Base-by-base conservation (phyloP, 1,140 invertebrate species). In the Anoplolepis gracilipes region DNA sequence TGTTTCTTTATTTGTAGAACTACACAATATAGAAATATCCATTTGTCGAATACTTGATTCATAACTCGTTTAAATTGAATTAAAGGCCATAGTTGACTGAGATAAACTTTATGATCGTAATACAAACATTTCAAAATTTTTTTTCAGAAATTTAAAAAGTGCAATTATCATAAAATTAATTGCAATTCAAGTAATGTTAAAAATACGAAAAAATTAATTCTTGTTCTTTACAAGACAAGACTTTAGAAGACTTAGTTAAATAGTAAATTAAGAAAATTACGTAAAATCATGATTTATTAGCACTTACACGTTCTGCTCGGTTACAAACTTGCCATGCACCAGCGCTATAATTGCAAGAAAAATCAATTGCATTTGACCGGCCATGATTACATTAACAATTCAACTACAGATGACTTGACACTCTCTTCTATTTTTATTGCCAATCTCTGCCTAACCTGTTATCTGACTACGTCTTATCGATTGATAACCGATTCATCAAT, bases 361-460 rank as follows among this genome's bases (percentile, higher is more conserved):
- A 19, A 19, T 0, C 0, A 82, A 22, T 55, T 62, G 84, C 2
- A 55, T 59, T 62, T 75, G 39, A 22, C 13, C 42, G 22, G 16
- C 36, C 87, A 89, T 89, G 55, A 10, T 61, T 53, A 19, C 13
- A n/a, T 2, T 33, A n/a, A 57, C 4, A 10, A 59, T 36, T 13
- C 6, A 61, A 70, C 62, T 72, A 72, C 13, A 19, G 7, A 13
- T 5, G 2, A n/a, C 39, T 13, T 3, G 36, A 57, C 10, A 22
- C 1, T n/a, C 49, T 61, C 4, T 16, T 36, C 28, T 16, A 49
- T 64, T 82, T 81, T 89, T 89, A 89, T 85, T 72, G 33, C 33
- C 19, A 22, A 19, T 59, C 33, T 11, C n/a, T 75, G 13, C 1
- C 33, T n/a, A n/a, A 42, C 33, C 3, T 36, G 33, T 36, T 6